Percentiles rank a stretch among this genome's conserved stretches.
Evolutionary conservation across 2,888 invertebrate genomes (phyloP).

Genomic region (Artemia sinica): DNA sequence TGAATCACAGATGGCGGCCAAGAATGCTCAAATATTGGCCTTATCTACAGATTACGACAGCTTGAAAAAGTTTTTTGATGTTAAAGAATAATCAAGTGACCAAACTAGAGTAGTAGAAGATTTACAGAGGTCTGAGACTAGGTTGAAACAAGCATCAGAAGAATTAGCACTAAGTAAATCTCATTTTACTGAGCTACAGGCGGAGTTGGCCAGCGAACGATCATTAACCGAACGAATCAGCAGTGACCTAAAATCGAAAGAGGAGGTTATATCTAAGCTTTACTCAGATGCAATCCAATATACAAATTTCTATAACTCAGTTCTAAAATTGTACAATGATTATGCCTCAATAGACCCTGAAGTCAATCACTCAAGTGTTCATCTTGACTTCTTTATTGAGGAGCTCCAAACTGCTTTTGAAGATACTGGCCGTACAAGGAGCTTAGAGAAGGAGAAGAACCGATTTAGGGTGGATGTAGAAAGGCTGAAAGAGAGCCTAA

Average conservation of each 20-base stretch:
- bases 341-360: conserved; percentile 5
- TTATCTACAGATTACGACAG: background rate
- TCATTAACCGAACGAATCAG: conserved; percentile 9
- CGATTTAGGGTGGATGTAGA: conserved; percentile 3
- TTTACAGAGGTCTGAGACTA: background rate
- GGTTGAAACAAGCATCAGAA: background rate
- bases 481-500: background rate
- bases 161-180: background rate
- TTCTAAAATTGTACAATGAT: conserved; percentile 1
- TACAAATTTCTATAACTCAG: background rate
- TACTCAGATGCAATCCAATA: background rate
- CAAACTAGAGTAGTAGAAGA: background rate
- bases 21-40: background rate
- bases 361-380: background rate
- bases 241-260: background rate
- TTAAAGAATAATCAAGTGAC: background rate
- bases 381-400: background rate
- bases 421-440: background rate
- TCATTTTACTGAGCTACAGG: background rate
- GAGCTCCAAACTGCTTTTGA: background rate
- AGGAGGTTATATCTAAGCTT: background rate
- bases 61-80: background rate
- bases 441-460: background rate
- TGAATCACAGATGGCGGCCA: conserved; percentile 6
- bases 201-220: background rate